Conservation (phyloP, 1,140 invertebrate genomes). For the Drosophila lini region DNA sequence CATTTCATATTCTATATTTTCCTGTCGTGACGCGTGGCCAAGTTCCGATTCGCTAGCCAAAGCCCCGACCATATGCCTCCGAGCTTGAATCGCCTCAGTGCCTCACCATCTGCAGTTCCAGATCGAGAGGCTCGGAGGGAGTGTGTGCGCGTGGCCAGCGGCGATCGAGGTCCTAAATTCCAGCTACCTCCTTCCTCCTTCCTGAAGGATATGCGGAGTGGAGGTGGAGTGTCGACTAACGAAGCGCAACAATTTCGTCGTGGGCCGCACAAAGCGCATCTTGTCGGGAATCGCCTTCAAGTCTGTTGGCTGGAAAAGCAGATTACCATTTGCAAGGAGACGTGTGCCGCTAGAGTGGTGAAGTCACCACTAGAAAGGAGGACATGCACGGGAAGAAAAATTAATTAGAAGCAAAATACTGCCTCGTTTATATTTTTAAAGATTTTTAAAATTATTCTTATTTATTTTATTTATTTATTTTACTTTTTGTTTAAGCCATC, state of each 20-base stretch:
- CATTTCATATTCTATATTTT: slow-evolving; percentile 44
- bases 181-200: not conserved
- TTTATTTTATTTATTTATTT: not conserved
- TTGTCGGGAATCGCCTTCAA: slow-evolving; percentile 46
- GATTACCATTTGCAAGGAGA: slow-evolving; percentile 65
- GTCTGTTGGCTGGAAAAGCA: slow-evolving; percentile 71
- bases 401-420: not conserved
- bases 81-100: slow-evolving; percentile 65
- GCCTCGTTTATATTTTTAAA: not conserved
- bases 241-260: slow-evolving; percentile 77
- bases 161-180: slow-evolving; percentile 44
- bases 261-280: slow-evolving; percentile 54
- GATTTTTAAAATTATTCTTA: not conserved
- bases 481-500: accelerated
- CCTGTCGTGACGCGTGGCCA: slow-evolving; percentile 75
- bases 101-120: slow-evolving; percentile 60
- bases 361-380: slow-evolving; percentile 23
- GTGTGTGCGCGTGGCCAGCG: slow-evolving; percentile 49
- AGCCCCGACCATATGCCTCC: slow-evolving; percentile 53
- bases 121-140: slow-evolving; percentile 23
- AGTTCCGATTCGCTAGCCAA: slow-evolving; percentile 29
- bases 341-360: slow-evolving; percentile 44
- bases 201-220: slow-evolving; percentile 7
- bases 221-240: slow-evolving; percentile 53
- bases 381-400: slow-evolving; percentile 3